These are phyloP conservation scores for Eurosta solidaginis DNA, from an alignment of 1,140 invertebrate genomes.

Conservation along the genomic window DNA sequence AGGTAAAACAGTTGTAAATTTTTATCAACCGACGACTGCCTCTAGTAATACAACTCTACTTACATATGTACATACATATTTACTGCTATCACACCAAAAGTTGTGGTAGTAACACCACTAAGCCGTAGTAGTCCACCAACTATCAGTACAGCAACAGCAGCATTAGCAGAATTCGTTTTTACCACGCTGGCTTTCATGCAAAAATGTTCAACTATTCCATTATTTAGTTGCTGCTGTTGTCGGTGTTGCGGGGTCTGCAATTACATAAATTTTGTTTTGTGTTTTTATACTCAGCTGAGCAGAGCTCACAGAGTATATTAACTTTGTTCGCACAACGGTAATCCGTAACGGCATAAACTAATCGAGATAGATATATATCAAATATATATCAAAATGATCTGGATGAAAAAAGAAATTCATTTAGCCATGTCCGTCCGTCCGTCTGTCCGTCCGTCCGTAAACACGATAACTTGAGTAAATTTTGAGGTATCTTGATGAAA, in stretches of 20 bases:
- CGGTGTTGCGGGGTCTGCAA: neutral
- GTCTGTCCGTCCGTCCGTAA: too few species aligned
- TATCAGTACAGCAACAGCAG: neutral
- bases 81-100: neutral
- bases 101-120: neutral
- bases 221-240: neutral
- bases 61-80: neutral
- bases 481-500: too few species aligned
- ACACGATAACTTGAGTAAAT: too few species aligned
- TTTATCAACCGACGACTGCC: neutral
- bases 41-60: too few species aligned
- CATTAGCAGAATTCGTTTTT: neutral
- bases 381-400: too few species aligned
- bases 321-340: too few species aligned
- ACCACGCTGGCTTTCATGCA: neutral
- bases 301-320: too few species aligned
- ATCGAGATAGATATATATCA: too few species aligned
- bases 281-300: too few species aligned
- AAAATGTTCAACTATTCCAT: neutral
- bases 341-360: too few species aligned
- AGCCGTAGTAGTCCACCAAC: neutral
- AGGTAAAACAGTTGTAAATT: neutral
- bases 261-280: conserved; percentile 4
- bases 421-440: too few species aligned
- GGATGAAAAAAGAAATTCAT: too few species aligned